phyloP scores from a whole-genome alignment of 2,113 vertebrate genomes.

The Athene noctua region DNA sequence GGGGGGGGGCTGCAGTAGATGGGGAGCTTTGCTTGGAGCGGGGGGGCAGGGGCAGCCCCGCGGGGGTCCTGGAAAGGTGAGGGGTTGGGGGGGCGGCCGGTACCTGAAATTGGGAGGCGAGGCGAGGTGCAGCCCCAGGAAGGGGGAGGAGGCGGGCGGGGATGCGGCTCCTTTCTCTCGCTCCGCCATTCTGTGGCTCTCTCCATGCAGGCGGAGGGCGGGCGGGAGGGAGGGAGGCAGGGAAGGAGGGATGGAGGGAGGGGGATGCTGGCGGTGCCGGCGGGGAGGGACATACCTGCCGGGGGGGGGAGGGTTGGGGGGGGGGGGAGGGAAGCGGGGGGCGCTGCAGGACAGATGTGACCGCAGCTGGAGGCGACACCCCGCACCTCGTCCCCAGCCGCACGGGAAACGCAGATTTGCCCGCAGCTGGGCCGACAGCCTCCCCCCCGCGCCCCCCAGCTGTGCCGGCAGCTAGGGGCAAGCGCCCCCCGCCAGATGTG shows the following conservation, averaged over 20 bases:
- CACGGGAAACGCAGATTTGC: background rate
- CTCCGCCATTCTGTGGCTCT: slow-evolving; percentile 84
- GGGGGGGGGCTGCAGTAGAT: background rate
- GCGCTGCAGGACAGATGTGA: background rate
- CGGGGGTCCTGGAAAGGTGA: background rate
- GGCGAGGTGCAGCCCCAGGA: slow-evolving; percentile 78
- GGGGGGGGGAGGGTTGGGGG: background rate
- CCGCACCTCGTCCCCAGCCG: background rate
- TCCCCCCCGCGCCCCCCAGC: no score
- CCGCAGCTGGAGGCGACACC: background rate
- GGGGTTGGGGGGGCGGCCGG: background rate
- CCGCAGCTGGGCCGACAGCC: background rate
- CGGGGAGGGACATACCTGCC: background rate
- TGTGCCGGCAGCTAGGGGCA: background rate
- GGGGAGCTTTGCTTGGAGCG: background rate
- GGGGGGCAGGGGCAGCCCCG: background rate
- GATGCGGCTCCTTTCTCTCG: slow-evolving; percentile 79
- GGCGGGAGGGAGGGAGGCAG: background rate
- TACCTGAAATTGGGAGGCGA: slow-evolving; percentile 87
- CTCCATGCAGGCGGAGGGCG: slow-evolving; percentile 37
- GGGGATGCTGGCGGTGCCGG: background rate
- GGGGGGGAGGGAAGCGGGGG: background rate
- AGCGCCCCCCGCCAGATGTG: background rate
- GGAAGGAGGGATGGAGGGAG: background rate
- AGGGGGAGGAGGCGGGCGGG: slow-evolving; percentile 77